Percentiles rank a stretch among this genome's conserved stretches.
Evolutionary conservation across 1,140 invertebrate species (phyloP).

Genomic region (Drosophila nigromelanica): DNA sequence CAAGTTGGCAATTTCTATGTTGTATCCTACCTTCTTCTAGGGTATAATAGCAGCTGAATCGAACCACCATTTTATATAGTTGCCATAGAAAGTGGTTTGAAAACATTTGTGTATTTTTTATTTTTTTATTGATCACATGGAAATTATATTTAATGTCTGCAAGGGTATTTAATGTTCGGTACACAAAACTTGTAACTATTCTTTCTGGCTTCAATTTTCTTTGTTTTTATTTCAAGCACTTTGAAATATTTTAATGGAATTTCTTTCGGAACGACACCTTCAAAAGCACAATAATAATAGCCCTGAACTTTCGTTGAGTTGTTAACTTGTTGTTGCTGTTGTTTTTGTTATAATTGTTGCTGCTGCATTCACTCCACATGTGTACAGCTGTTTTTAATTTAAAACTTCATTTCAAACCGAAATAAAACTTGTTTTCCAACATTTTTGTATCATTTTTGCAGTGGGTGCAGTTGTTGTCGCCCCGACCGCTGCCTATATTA

Average conservation of each 20-base stretch:
- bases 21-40: background rate
- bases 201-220: conserved; percentile 3
- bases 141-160: too few relatives aligned
- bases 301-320: conserved; percentile 55
- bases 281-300: conserved; percentile 33
- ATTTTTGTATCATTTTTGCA: conserved; percentile 46
- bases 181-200: background rate
- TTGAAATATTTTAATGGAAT: conserved; percentile 43
- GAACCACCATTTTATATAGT: too few relatives aligned
- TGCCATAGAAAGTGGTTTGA: too few relatives aligned
- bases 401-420: conserved; percentile 47
- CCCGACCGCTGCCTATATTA: conserved; percentile 12
- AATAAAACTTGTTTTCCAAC: conserved; percentile 53
- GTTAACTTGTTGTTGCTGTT: conserved; percentile 32
- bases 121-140: too few relatives aligned
- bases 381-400: conserved; percentile 54
- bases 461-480: conserved; percentile 44
- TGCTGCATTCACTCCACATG: conserved; percentile 38
- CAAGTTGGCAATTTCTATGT: conserved; percentile 36
- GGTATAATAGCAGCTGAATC: too few relatives aligned
- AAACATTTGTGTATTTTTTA: too few relatives aligned
- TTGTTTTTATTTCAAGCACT: background rate
- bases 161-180: too few relatives aligned
- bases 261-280: conserved; percentile 46
- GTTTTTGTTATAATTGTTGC: background rate